Conservation (phyloP, 2,113 vertebrate species). For the Ammospiza caudacuta region DNA sequence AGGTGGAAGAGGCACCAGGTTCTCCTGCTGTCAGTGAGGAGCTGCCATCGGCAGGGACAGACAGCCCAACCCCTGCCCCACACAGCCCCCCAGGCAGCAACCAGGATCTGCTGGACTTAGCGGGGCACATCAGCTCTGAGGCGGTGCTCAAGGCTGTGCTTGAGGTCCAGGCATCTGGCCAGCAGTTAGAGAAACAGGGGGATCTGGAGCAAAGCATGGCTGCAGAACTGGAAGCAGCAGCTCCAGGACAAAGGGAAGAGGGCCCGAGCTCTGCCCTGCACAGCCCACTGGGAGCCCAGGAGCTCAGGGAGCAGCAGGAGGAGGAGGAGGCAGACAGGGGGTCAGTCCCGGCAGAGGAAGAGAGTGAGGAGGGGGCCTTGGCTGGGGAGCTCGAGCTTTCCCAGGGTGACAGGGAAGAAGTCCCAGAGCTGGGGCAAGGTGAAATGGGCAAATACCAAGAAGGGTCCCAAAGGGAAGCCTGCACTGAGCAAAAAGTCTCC, state of each 20-base stretch:
- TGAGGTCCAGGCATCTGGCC: too few species aligned
- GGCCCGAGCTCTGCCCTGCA: not conserved
- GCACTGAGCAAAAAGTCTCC: not conserved
- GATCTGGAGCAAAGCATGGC: too few species aligned
- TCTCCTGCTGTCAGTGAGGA: not conserved
- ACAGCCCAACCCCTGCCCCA: not conserved
- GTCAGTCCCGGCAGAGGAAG: not conserved
- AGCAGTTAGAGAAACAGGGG: too few species aligned
- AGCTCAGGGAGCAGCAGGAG: not conserved
- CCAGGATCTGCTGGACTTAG: too few species aligned
- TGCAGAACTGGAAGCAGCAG: too few species aligned
- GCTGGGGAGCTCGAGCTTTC: not conserved
- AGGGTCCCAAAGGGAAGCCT: not conserved
- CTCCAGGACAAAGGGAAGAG: too few species aligned
- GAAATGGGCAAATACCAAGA: not conserved
- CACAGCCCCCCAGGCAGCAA: not conserved
- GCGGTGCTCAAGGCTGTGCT: not conserved
- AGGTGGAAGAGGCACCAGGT: not conserved
- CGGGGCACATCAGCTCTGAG: too few species aligned
- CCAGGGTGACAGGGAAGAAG: too few species aligned
- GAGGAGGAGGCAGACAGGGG: not conserved
- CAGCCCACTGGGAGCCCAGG: not conserved
- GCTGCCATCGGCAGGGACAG: not conserved
- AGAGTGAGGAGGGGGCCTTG: fast-evolving
- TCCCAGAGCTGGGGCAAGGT: not conserved